Percentiles rank a stretch among this genome's conserved stretches.
Conservation (phyloP, 2,888 invertebrate species). For the Brachylomia viminalis region DNA sequence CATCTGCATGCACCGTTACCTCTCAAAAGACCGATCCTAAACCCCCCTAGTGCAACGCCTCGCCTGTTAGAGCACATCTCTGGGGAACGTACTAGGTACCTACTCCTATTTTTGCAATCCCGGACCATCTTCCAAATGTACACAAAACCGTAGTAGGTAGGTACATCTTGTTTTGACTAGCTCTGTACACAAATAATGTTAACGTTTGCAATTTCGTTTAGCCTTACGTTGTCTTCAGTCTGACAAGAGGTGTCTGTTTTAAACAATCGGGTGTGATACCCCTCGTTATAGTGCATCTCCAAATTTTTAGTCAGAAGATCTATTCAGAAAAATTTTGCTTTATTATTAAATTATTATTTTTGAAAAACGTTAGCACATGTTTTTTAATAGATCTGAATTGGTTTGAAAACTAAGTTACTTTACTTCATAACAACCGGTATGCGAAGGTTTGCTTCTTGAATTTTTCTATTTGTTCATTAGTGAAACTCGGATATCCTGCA, state of each 20-base stretch:
- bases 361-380: neutral
- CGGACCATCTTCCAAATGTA: neutral
- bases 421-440: neutral
- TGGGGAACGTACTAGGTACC: too few species aligned
- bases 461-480: neutral
- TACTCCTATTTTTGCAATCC: neutral
- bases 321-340: neutral
- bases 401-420: neutral
- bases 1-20: too few species aligned
- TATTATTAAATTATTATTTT: neutral
- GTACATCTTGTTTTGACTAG: conserved; percentile 7
- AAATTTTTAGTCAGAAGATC: neutral
- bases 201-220: conserved; percentile 44
- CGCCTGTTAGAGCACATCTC: too few species aligned
- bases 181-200: conserved; percentile 20
- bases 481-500: neutral
- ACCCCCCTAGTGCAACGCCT: too few species aligned
- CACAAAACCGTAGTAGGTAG: neutral
- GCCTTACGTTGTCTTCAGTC: conserved; percentile 10
- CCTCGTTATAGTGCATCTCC: neutral
- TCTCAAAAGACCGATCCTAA: too few species aligned
- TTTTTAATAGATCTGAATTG: neutral
- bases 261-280: conserved; percentile 23
- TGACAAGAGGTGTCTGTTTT: conserved; percentile 29
- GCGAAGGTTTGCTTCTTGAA: neutral